Evolutionary conservation across 2,113 vertebrate genomes (phyloP).

Genomic region (Chascanopsetta lugubris): DNA sequence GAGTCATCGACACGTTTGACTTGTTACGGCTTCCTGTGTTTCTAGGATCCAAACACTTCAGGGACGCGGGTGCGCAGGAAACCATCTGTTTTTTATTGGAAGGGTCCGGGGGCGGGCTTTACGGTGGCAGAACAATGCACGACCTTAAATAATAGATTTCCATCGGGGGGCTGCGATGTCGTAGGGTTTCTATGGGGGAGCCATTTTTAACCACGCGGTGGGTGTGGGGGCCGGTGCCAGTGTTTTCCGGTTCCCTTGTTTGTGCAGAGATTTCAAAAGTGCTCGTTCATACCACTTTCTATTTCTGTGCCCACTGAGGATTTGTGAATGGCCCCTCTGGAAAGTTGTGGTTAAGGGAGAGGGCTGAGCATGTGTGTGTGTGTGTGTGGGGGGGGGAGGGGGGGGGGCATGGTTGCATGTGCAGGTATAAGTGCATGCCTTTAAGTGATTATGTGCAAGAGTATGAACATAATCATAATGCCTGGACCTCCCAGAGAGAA

Average conservation of each 20-base stretch:
- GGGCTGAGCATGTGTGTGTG: too few species aligned
- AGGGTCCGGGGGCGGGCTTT: conserved; percentile 28
- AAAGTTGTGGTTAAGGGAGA: too few species aligned
- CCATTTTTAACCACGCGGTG: conserved; percentile 16
- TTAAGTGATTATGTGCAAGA: conserved; percentile 2
- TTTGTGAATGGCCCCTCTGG: conserved; percentile 20
- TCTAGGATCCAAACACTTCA: background rate
- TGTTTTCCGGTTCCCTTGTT: conserved; percentile 71
- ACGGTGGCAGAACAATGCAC: conserved; percentile 44
- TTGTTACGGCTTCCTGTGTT: conserved; percentile 18
- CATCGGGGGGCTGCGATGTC: conserved; percentile 5
- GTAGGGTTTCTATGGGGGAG: conserved; percentile 5
- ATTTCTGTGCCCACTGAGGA: conserved; percentile 31
- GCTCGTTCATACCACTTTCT: conserved; percentile 45
- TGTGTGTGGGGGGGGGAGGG: too few species aligned
- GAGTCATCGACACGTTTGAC: conserved; percentile 11
- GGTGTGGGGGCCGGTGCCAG: conserved; percentile 50
- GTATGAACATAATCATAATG: conserved; percentile 4
- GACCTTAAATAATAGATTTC: conserved; percentile 44
- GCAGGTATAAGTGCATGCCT: conserved; percentile 8
- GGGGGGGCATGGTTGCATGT: too few species aligned
- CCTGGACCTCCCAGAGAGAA: background rate
- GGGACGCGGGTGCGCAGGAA: background rate
- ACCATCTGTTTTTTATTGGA: conserved; percentile 12
- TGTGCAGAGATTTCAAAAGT: conserved; percentile 33